Percentiles rank a stretch among this genome's conserved stretches.
Conservation (phyloP, 2,888 invertebrate genomes). For the Nematopogon swammerdamellus region DNA sequence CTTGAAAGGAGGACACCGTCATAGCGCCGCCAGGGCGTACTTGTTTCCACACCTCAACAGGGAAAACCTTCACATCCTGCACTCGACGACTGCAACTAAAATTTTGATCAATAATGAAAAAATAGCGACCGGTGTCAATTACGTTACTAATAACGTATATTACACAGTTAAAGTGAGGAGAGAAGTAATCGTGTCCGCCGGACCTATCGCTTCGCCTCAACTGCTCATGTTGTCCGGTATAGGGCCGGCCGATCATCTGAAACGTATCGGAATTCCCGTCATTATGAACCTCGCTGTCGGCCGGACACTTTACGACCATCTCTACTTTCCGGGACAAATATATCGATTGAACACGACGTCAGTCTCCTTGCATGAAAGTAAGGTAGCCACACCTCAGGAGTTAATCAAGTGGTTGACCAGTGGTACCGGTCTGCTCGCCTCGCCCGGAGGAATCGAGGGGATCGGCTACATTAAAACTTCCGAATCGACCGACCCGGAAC, state of each 20-base stretch:
- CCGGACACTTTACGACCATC: constrained; percentile 60
- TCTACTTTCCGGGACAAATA: constrained; percentile 50
- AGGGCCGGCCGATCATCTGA: constrained; percentile 55
- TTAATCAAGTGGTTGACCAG: constrained; percentile 42
- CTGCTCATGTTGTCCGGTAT: constrained; percentile 86
- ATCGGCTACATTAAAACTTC: constrained; percentile 61
- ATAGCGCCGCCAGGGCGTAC: constrained; percentile 66
- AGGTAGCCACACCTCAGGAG: constrained; percentile 37
- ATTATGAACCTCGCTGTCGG: constrained; percentile 66
- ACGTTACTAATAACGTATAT: constrained; percentile 50
- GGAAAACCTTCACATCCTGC: constrained; percentile 57
- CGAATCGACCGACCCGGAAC: constrained; percentile 46
- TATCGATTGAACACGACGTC: constrained; percentile 41
- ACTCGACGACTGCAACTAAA: constrained; percentile 38
- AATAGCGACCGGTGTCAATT: constrained; percentile 67
- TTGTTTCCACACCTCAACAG: constrained; percentile 60
- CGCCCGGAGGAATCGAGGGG: constrained; percentile 64
- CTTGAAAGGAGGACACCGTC: constrained; percentile 59
- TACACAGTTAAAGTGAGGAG: constrained; percentile 61
- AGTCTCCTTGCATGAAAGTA: constrained; percentile 37
- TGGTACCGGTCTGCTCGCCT: constrained; percentile 54
- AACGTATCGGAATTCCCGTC: constrained; percentile 56
- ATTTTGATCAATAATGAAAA: constrained; percentile 54
- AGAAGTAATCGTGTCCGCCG: constrained; percentile 83
- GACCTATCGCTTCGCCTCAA: constrained; percentile 86